Evolutionary conservation across 2,888 invertebrate species (phyloP).

Genomic region (Eupithecia pulchellata): DNA sequence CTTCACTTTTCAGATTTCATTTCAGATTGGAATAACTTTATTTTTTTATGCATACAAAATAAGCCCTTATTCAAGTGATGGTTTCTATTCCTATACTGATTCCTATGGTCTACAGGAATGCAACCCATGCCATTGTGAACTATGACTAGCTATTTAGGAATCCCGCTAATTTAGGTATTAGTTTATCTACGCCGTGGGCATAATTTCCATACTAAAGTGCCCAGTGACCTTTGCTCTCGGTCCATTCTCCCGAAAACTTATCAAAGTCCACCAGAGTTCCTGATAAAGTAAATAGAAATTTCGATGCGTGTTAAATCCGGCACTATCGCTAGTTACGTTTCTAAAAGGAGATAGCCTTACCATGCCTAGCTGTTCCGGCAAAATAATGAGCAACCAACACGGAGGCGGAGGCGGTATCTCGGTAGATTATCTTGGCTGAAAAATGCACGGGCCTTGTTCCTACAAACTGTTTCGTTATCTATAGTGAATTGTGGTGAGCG

Average conservation of each 20-base stretch:
- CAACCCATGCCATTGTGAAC: too few relatives aligned
- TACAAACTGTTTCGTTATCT: slow-evolving; percentile 15
- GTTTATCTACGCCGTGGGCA: too few relatives aligned
- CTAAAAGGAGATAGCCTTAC: slow-evolving; percentile 11
- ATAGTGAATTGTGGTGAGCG: slow-evolving; percentile 32
- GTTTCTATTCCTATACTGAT: too few relatives aligned
- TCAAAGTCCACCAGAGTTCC: not conserved
- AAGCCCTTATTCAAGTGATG: too few relatives aligned
- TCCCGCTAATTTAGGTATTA: too few relatives aligned
- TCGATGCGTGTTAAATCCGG: slow-evolving; percentile 6
- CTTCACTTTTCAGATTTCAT: too few relatives aligned
- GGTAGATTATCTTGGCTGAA: slow-evolving; percentile 41
- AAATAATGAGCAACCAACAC: slow-evolving; percentile 27
- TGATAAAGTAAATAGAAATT: not conserved
- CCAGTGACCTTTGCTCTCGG: not conserved
- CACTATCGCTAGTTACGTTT: slow-evolving; percentile 4
- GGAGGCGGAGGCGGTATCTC: slow-evolving; percentile 16
- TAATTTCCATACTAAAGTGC: too few relatives aligned
- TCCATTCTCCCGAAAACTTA: not conserved
- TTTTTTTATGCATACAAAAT: too few relatives aligned
- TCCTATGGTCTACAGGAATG: too few relatives aligned
- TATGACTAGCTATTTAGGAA: too few relatives aligned
- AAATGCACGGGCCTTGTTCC: slow-evolving; percentile 32
- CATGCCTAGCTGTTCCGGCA: slow-evolving; percentile 11
- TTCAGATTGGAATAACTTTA: too few relatives aligned